phyloP scores from a whole-genome alignment of 2,797 vertebrate genomes.

The Erethizon dorsatum region DNA sequence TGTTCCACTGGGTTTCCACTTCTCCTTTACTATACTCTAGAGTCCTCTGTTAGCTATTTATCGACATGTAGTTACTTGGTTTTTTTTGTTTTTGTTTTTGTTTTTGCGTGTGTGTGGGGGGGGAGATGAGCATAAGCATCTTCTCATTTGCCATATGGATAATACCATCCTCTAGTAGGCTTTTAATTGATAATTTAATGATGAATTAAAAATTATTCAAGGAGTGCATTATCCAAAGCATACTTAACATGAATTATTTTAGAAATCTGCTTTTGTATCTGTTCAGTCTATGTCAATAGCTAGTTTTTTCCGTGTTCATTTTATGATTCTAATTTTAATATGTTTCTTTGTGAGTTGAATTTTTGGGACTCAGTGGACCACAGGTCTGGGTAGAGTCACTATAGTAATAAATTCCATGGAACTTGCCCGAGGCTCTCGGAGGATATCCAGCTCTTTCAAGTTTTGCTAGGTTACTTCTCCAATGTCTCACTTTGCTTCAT shows the following conservation, averaged over 20 bases:
- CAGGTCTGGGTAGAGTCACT: not conserved
- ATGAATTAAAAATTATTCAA: slow-evolving; percentile 20
- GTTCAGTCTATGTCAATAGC: not conserved
- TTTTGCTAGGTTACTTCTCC: not conserved
- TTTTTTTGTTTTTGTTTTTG: not conserved
- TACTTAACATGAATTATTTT: not conserved
- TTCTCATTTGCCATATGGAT: not conserved
- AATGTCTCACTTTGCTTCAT: not conserved
- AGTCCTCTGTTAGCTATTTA: not conserved
- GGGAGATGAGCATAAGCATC: not conserved
- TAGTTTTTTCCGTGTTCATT: not conserved
- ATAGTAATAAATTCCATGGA: not conserved
- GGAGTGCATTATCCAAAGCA: not conserved
- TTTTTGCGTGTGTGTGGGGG: not conserved
- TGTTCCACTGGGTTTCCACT: not conserved
- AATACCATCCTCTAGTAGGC: not conserved
- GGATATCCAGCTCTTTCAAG: not conserved
- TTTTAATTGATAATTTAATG: slow-evolving; percentile 55
- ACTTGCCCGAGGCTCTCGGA: not conserved
- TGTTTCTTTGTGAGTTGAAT: not conserved
- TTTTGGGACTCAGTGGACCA: not conserved
- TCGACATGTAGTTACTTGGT: not conserved
- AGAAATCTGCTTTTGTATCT: slow-evolving; percentile 14
- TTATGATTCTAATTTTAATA: not conserved
- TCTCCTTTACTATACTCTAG: not conserved